Evolutionary conservation across 2,113 vertebrate genomes (phyloP), one percentile per base, ranked within the genome.

Genomic region (Prunella fulvescens): DNA sequence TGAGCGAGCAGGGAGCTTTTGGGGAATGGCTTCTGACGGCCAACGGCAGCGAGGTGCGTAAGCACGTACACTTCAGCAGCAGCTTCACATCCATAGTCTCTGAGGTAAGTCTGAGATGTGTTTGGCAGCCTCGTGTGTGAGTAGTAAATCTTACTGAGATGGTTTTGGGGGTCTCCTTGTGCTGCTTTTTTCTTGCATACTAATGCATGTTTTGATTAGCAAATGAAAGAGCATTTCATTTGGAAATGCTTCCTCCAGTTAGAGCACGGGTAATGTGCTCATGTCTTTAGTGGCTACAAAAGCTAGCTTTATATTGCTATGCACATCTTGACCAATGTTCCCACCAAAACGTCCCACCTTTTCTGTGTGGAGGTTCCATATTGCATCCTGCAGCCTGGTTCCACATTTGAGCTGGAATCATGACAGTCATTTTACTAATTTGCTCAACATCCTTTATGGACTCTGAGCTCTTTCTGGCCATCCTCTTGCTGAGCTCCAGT

Each of bases 1-100:
- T 5, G 0, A 94, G 77, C 0, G 90, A 92, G 31, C 96, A 96
- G 58, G 81, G 74, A 62, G 92, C 95, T 31, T 97, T 98, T 19
- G 92, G 97, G 78, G 92, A 97, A 76, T 98, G 98, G 98, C 96
- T 98, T 12, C 95, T 97, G 70, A 95, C 92, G 0, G 98, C 98
- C 90, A 98, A 98, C 4, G 73, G 95, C 91, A 98, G 97, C 1
- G 97, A 98, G 91, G 81, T 97, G 84, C 97, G 54, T 3, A 91
- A 96, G 78, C 98, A 98, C 0, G 24, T 98, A 19, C 98, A 95
- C 56, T 98, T 98, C 54, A 94, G 96, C 61, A 90, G 92, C 86
- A 97, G 89, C 92, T 98, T 98, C 90, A 98, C 98, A 6, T 98
- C 98, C 22, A 98, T 98, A 58, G 98, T 97, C 74, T 98, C 98